Conservation (phyloP, 2,888 invertebrate species). For the Silvanus unidentatus region DNA sequence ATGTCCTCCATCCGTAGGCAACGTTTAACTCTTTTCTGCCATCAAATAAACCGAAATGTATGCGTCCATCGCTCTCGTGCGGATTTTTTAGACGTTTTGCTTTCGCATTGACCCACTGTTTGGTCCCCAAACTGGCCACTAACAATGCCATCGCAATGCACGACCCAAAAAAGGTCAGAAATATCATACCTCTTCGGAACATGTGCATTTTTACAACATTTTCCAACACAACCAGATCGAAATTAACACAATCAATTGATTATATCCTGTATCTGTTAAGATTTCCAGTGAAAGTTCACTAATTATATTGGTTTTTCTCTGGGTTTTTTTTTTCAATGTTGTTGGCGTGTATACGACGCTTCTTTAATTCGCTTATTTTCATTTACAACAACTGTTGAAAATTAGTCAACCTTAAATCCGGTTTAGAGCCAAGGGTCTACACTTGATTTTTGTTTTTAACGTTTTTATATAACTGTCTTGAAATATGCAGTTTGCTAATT, state of each 20-base stretch:
- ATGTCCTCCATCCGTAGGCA: slow-evolving; percentile 72
- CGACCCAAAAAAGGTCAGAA: slow-evolving; percentile 75
- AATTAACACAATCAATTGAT: not conserved
- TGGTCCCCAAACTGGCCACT: slow-evolving; percentile 76
- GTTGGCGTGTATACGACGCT: not conserved
- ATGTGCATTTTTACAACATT: slow-evolving; percentile 51
- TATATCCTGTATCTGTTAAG: not conserved
- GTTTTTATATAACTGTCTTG: not conserved
- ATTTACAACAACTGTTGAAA: slow-evolving; percentile 6
- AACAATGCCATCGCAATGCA: slow-evolving; percentile 71
- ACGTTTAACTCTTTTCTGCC: slow-evolving; percentile 78
- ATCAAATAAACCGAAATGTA: slow-evolving; percentile 81
- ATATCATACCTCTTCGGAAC: slow-evolving; percentile 72
- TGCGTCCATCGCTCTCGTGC: slow-evolving; percentile 63
- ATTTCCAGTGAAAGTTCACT: not conserved
- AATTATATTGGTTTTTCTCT: not conserved
- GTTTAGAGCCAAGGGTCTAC: slow-evolving; percentile 9
- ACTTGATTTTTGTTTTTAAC: not conserved
- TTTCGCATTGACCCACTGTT: slow-evolving; percentile 74
- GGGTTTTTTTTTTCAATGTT: not conserved
- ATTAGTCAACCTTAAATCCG: slow-evolving; percentile 18
- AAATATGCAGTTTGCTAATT: not conserved
- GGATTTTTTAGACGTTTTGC: slow-evolving; percentile 64
- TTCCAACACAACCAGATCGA: not conserved
- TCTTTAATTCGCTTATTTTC: not conserved